Evolutionary conservation across 2,888 invertebrate genomes (phyloP), one percentile per base, ranked within the genome.

Genomic region (Eumerus sabulonum): DNA sequence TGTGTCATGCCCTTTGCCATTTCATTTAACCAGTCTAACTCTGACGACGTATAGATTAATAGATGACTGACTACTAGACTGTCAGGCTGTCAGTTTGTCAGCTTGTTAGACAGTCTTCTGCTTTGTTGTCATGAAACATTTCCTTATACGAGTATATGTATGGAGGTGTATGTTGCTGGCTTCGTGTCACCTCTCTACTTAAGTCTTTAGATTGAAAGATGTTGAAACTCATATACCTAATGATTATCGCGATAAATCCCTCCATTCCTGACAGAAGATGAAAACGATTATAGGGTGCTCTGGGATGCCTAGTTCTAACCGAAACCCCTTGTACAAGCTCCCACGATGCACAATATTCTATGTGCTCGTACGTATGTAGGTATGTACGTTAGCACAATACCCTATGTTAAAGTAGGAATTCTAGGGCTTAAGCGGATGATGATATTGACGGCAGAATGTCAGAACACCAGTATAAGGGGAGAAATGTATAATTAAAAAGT

Each of bases 211-310:
- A 79, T 79, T 79, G 74, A 68, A 79, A 79, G 79, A 79, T 79
- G 68, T 64, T 79, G 68, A 79, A 64, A 79, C 68, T 73, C 79
- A 74, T 79, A 79, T 56, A 68, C 68, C 79, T 79, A 74, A 70
- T 79, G 73, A 79, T 79, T 74, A 79, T 79, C 73, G 64, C 54
- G 68, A 74, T 79, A 79, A 79, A 66, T 70, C 68, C 79, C 73
- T 60, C 50, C 79, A 27, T 53, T 48, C 51, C 68, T 68, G 57
- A 54, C 60, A 44, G 48, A 16, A 50, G 59, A 54, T 51, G 44
- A 64, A 63, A 60, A 53, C 60, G 64, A 64, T 74, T 79, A 73
- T 66, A 59, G 64, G 27, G 50, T 53, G 68, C 59, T 42, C 16
- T 53, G 17, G n/a, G 64, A 40, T 48, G n/a, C 56, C 36, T 36